Conservation (phyloP, 2,888 invertebrate genomes). For the Ophion ellenae region DNA sequence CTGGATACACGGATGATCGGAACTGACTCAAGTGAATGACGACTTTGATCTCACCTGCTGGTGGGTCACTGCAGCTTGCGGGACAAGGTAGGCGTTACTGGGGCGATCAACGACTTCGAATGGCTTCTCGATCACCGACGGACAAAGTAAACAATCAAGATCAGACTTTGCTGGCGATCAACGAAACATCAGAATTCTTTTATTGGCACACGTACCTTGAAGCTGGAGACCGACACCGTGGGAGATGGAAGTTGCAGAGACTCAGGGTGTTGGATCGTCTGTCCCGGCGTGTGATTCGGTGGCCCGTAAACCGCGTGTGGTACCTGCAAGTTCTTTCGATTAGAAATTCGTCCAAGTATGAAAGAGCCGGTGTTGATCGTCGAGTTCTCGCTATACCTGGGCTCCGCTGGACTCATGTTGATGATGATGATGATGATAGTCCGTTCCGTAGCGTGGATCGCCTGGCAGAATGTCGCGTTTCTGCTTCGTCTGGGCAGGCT, state of each 20-base stretch:
- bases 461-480: conserved; percentile 79
- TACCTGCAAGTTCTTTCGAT: conserved; percentile 19
- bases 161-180: not conserved
- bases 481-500: conserved; percentile 69
- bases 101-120: not conserved
- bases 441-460: conserved; percentile 80
- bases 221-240: conserved; percentile 28
- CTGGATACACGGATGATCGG: not conserved
- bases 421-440: conserved; percentile 78
- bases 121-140: not conserved
- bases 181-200: not conserved
- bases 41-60: conserved; percentile 19
- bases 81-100: conserved; percentile 27
- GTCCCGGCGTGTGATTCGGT: conserved; percentile 69
- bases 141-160: not conserved
- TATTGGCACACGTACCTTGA: conserved; percentile 1
- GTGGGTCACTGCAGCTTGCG: conserved; percentile 11
- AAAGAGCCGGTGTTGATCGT: conserved; percentile 46
- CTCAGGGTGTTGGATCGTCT: conserved; percentile 27
- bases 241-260: not conserved
- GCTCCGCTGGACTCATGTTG: conserved; percentile 67
- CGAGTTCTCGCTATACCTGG: conserved; percentile 58
- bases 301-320: conserved; percentile 70
- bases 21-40: not conserved
- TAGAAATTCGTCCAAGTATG: not conserved